These are phyloP conservation scores for Chiloscyllium plagiosum DNA, from an alignment of 2,113 vertebrate genomes.

Conservation along the genomic window DNA sequence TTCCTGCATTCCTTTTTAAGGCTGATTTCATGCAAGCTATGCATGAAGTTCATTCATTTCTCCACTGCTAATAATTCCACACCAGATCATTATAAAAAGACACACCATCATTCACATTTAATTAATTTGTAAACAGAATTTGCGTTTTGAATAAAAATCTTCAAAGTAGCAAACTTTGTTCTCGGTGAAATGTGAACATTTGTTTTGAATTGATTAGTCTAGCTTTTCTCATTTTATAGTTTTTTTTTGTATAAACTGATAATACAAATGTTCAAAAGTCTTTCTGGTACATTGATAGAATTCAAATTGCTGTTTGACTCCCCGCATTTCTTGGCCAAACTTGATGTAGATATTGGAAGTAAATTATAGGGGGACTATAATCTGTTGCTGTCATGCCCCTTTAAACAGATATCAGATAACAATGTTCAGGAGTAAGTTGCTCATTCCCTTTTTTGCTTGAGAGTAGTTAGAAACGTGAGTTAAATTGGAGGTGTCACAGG, in stretches of 20 bases:
- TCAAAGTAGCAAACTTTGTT: background rate
- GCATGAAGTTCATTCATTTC: conserved; percentile 29
- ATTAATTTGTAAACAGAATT: background rate
- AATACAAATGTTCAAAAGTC: background rate
- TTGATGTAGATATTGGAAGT: background rate
- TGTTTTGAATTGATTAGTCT: background rate
- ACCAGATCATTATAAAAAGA: background rate
- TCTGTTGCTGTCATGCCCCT: background rate
- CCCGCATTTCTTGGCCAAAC: background rate
- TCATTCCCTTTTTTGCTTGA: background rate
- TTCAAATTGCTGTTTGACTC: background rate
- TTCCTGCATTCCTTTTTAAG: conserved; percentile 37
- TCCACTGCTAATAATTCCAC: conserved; percentile 8
- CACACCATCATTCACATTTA: background rate
- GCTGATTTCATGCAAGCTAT: conserved; percentile 26
- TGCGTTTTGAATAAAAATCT: background rate
- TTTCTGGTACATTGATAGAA: background rate
- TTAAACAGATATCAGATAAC: background rate
- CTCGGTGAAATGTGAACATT: background rate
- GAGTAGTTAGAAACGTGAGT: background rate
- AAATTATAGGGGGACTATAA: too few species aligned
- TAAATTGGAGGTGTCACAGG: background rate
- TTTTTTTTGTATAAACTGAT: background rate
- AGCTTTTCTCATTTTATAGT: background rate
- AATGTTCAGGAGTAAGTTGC: background rate